phyloP scores from a whole-genome alignment of 23 tunicate species.

The Halocynthia roretzi region DNA sequence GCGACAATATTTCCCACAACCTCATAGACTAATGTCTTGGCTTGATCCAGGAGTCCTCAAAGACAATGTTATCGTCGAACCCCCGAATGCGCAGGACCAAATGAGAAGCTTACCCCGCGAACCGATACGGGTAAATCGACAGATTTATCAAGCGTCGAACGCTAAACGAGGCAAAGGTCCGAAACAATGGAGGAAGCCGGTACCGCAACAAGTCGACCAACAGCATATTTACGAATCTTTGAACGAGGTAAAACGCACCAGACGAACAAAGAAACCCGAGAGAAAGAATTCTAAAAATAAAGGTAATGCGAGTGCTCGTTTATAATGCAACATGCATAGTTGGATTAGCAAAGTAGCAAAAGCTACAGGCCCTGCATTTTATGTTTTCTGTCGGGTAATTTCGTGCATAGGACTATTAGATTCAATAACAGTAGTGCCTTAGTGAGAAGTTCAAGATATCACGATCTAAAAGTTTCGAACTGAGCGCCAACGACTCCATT shows the following conservation, averaged over 20 bases:
- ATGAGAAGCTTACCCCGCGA: slow-evolving; percentile 17
- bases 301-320: neutral
- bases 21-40: slow-evolving; percentile 28
- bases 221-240: slow-evolving; percentile 10
- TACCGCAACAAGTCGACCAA: neutral
- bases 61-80: neutral
- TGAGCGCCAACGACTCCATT: too few species aligned
- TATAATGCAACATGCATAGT: neutral
- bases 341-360: neutral
- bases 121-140: slow-evolving; percentile 15
- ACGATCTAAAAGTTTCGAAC: too few species aligned
- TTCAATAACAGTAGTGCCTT: too few species aligned
- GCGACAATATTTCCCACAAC: slow-evolving; percentile 23
- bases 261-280: neutral
- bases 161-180: neutral
- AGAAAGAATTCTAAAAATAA: neutral
- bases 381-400: too few species aligned
- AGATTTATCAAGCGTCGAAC: slow-evolving; percentile 2
- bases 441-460: too few species aligned
- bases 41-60: neutral
- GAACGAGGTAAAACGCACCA: neutral
- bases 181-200: neutral
- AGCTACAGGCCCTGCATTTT: too few species aligned
- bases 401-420: too few species aligned
- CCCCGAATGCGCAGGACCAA: neutral